These are phyloP conservation scores for Sphyrna mokarran DNA, from an alignment of 2,113 vertebrate species.

Conservation along the genomic window DNA sequence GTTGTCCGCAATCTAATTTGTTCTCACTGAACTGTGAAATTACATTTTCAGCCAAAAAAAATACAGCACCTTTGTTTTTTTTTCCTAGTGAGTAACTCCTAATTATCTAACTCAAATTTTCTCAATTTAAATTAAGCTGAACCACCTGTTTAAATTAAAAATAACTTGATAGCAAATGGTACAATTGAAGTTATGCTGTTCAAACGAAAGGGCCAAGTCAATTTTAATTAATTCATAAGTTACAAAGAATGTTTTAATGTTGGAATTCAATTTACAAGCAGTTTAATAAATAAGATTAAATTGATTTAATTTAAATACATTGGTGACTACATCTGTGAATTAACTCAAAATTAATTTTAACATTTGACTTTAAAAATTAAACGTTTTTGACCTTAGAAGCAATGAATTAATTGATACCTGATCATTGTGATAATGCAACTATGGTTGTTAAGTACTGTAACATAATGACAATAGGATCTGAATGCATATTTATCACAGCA, in stretches of 20 bases:
- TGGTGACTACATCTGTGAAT: neutral
- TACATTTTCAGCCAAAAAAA: neutral
- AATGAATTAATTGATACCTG: neutral
- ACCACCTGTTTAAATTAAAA: neutral
- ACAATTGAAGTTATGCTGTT: neutral
- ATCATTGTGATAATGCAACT: neutral
- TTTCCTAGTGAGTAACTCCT: neutral
- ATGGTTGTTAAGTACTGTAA: neutral
- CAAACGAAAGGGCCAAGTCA: neutral
- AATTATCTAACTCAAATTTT: neutral
- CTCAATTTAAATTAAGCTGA: neutral
- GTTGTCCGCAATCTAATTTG: neutral
- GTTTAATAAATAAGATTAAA: neutral
- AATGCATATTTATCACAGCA: neutral
- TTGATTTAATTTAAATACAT: slow-evolving; percentile 20
- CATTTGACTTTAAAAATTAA: neutral
- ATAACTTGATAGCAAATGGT: neutral
- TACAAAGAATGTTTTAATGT: neutral
- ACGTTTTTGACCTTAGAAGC: neutral
- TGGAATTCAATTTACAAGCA: neutral
- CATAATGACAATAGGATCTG: neutral
- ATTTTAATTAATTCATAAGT: slow-evolving; percentile 1
- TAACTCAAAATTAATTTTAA: neutral
- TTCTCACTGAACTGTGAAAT: neutral
- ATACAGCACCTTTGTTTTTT: neutral